Conservation (phyloP, 2,113 vertebrate genomes). For the Periophthalmus modestus region DNA sequence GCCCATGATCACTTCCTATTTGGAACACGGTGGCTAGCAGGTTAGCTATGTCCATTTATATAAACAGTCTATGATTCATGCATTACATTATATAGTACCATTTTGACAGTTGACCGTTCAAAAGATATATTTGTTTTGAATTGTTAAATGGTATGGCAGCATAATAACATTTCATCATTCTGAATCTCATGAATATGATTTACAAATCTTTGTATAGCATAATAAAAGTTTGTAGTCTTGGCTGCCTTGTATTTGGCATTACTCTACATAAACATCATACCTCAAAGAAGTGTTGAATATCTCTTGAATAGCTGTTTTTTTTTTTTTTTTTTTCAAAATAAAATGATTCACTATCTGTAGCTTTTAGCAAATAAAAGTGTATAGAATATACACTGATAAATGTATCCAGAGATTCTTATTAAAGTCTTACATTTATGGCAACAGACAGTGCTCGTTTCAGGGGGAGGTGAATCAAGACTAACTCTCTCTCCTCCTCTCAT, state of each 20-base stretch:
- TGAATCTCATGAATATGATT: too few relatives aligned
- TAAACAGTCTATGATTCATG: too few relatives aligned
- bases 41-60: too few relatives aligned
- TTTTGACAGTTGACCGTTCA: too few relatives aligned
- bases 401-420: not conserved
- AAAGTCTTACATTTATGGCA: not conserved
- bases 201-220: too few relatives aligned
- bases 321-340: not conserved
- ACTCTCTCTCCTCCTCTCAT: slow-evolving; percentile 8
- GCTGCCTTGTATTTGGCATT: not conserved
- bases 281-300: not conserved
- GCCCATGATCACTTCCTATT: too few relatives aligned
- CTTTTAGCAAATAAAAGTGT: not conserved
- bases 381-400: not conserved
- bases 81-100: too few relatives aligned
- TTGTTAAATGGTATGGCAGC: too few relatives aligned
- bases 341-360: not conserved
- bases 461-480: slow-evolving; percentile 1
- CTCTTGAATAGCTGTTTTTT: not conserved
- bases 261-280: not conserved
- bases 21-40: too few relatives aligned
- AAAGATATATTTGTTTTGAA: too few relatives aligned
- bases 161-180: too few relatives aligned
- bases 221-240: too few relatives aligned
- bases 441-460: not conserved